phyloP scores from a whole-genome alignment of 2,797 vertebrate species.

The Rousettus madagascariensis region DNA sequence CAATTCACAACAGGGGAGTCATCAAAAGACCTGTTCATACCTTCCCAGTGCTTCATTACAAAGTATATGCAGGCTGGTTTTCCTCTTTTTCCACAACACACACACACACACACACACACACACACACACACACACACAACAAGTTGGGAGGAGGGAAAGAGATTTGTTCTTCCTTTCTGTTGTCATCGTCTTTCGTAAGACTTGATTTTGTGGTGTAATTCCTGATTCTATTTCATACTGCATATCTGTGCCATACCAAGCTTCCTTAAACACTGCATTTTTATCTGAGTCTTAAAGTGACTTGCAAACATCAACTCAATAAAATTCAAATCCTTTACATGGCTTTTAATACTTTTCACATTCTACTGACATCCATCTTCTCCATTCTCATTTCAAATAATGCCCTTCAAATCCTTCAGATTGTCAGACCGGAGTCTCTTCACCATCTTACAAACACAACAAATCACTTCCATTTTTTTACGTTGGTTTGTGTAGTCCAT shows the following conservation, averaged over 20 bases:
- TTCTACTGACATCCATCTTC: background rate
- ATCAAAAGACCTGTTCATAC: background rate
- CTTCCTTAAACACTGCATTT: conserved; percentile 24
- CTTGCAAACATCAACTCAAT: conserved; percentile 46
- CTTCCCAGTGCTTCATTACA: background rate
- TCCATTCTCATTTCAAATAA: conserved; percentile 49
- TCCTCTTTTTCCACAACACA: background rate
- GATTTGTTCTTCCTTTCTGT: background rate
- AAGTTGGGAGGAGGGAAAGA: background rate
- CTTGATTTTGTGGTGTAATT: background rate
- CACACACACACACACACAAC: no score
- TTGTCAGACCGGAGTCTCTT: background rate
- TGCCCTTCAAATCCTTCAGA: background rate
- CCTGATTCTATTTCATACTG: background rate
- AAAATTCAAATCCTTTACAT: conserved; percentile 43
- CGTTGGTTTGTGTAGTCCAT: background rate
- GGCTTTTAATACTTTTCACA: conserved; percentile 24
- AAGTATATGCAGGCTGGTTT: background rate
- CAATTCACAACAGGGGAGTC: background rate
- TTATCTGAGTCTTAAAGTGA: background rate
- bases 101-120: no score
- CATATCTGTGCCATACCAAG: background rate
- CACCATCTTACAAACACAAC: background rate
- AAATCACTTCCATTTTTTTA: background rate
- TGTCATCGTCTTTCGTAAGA: background rate